These are phyloP conservation scores for Pseudoips prasinana DNA, from an alignment of 2,888 invertebrate genomes.

Conservation along the genomic window DNA sequence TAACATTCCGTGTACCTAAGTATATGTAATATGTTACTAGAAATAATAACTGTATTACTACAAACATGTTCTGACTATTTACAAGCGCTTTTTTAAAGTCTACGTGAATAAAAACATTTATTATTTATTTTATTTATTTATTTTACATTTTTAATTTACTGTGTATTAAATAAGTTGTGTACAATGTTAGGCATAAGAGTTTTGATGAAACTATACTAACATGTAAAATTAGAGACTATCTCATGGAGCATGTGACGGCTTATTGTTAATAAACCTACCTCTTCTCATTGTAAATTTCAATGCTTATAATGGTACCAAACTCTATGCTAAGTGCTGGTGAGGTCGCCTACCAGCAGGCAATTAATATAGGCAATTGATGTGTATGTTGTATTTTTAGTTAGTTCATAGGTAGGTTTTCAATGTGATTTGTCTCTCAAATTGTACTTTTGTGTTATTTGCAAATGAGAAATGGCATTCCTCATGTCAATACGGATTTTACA, in stretches of 20 bases:
- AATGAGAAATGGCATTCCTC: slow-evolving; percentile 83
- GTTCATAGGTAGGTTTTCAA: slow-evolving; percentile 81
- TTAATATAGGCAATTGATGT: slow-evolving; percentile 73
- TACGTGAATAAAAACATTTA: too few relatives aligned
- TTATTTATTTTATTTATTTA: too few relatives aligned
- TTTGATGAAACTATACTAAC: slow-evolving; percentile 69
- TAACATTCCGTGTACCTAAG: too few relatives aligned
- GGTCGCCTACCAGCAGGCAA: slow-evolving; percentile 22
- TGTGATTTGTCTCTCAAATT: slow-evolving; percentile 81
- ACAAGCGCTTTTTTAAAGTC: too few relatives aligned
- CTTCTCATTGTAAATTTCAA: slow-evolving; percentile 78
- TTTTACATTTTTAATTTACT: slow-evolving; percentile 52
- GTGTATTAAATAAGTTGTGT: slow-evolving; percentile 48
- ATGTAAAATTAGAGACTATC: slow-evolving; percentile 80
- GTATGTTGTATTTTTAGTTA: too few relatives aligned
- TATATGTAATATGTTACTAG: too few relatives aligned
- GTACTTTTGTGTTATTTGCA: slow-evolving; percentile 82
- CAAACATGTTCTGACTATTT: too few relatives aligned
- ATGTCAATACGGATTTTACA: slow-evolving; percentile 83
- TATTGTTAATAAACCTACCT: slow-evolving; percentile 79
- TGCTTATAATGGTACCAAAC: slow-evolving; percentile 78
- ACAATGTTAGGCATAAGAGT: slow-evolving; percentile 61
- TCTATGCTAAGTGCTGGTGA: slow-evolving; percentile 61
- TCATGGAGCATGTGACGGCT: slow-evolving; percentile 60
- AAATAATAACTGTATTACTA: too few relatives aligned